Conservation (phyloP, 2,888 invertebrate species). For the Rhaphigaster nebulosa region DNA sequence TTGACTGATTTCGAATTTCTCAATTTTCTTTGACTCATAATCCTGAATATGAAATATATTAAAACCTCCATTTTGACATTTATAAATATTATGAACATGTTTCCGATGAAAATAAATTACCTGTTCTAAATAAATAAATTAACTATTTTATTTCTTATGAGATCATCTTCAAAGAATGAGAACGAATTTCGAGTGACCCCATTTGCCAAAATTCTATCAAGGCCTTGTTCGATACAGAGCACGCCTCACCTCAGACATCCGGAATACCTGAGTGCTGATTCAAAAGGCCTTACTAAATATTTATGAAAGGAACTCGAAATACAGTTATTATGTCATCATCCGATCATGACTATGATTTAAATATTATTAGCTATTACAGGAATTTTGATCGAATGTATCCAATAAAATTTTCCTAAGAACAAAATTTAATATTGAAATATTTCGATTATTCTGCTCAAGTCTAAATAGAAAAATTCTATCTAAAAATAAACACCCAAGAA, state of each 20-base stretch:
- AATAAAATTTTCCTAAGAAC: neutral
- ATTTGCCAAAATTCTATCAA: slow-evolving; percentile 13
- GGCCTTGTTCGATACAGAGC: neutral
- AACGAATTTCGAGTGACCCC: neutral
- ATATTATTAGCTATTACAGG: neutral
- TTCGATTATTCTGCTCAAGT: no score
- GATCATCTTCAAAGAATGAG: neutral
- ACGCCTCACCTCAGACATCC: slow-evolving; percentile 3
- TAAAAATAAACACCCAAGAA: neutral
- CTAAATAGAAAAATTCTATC: no score
- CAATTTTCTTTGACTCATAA: neutral
- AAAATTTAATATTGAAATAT: neutral
- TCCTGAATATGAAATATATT: no score
- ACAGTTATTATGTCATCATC: neutral
- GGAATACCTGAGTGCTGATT: neutral
- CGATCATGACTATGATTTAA: neutral
- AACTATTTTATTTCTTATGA: neutral
- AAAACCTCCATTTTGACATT: no score
- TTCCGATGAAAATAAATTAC: neutral
- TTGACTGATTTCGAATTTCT: neutral
- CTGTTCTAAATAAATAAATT: neutral
- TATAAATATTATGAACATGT: neutral
- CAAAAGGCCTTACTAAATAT: slow-evolving; percentile 21
- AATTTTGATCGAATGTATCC: neutral
- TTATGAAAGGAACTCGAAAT: slow-evolving; percentile 10